Evolutionary conservation across 2,888 invertebrate species (phyloP), one percentile per base, ranked within the genome.

Genomic region (Rotaria sp.): DNA sequence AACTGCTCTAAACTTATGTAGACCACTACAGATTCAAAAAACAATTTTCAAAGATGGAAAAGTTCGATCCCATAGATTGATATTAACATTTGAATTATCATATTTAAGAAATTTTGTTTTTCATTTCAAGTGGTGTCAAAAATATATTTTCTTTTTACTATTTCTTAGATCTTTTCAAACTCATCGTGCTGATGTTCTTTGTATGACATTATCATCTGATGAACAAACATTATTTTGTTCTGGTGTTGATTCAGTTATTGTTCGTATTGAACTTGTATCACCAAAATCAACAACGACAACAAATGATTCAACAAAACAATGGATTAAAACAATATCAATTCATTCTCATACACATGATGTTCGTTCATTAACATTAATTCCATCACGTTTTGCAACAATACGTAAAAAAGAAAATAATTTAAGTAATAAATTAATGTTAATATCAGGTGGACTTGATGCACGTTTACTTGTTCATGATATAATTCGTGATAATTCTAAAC

Each of bases 161-260:
- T 80, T 8, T 11, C 18, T 10, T 45, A 80, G 75, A 80, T 80
- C 75, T n/a, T 80, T 80, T 80, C 75, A 80, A 80, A 80, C 75
- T 26, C 75, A 80, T 80, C 75, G 75, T 45, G 75, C 75, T 80
- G 75, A 80, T 45, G 75, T 80, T 80, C 45, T 80, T 8, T 80
- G 75, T 45, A 80, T 80, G 75, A 45, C 75, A 24, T 45, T 80
- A 80, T 80, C 75, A 41, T 38, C 38, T 0, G 45, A 80, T 80
- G 75, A 80, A 26, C 75, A 80, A 80, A 80, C 45, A 45, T 80
- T 80, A 45, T 80, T 80, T 80, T 80, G 75, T 45, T 80, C 75
- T 13, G 75, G 75, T 80, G 45, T 80, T 80, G 75, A 80, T 45
- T 45, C 75, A 8, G 75, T 80, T 80, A 80, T 80, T 38, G 75